Percentiles rank a stretch among this genome's conserved stretches.
These are phyloP conservation scores for Pseudochaenichthys georgianus DNA, from an alignment of 2,797 vertebrate genomes.

Conservation along the genomic window DNA sequence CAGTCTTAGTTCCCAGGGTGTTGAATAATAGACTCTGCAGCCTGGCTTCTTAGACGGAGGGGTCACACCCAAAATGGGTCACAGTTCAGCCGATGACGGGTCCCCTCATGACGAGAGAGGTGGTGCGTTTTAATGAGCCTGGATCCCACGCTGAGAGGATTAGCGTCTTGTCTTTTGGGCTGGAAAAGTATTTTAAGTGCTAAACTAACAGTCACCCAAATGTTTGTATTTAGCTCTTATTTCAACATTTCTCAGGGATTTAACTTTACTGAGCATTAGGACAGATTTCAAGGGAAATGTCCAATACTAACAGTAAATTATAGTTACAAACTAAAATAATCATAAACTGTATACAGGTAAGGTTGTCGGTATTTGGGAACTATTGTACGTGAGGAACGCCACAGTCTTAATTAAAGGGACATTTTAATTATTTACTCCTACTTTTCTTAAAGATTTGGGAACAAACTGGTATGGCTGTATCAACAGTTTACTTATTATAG, in stretches of 20 bases:
- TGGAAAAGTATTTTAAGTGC: conserved; percentile 41
- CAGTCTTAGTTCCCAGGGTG: conserved; percentile 74
- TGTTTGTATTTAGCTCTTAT: conserved; percentile 23
- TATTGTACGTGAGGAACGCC: background rate
- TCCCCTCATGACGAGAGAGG: conserved; percentile 49
- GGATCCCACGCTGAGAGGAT: conserved; percentile 75
- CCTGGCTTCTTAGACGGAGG: conserved; percentile 63
- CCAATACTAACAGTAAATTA: background rate
- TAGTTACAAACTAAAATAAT: too few relatives aligned
- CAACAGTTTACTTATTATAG: too few relatives aligned
- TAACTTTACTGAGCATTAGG: background rate
- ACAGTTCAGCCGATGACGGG: conserved; percentile 67
- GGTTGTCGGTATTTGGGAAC: conserved; percentile 3
- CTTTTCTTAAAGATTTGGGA: too few relatives aligned
- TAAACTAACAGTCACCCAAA: conserved; percentile 24
- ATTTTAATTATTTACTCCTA: too few relatives aligned
- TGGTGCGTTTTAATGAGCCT: conserved; percentile 74
- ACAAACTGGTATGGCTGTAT: too few relatives aligned
- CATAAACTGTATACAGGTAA: too few relatives aligned
- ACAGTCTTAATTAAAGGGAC: too few relatives aligned
- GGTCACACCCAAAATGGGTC: conserved; percentile 78
- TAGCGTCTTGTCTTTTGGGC: conserved; percentile 58
- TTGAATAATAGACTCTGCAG: conserved; percentile 63
- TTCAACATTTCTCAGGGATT: conserved; percentile 14
- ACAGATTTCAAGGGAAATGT: background rate